These are phyloP conservation scores for Sylvicola cinctus DNA, from an alignment of 2,888 invertebrate species.

Conservation along the genomic window DNA sequence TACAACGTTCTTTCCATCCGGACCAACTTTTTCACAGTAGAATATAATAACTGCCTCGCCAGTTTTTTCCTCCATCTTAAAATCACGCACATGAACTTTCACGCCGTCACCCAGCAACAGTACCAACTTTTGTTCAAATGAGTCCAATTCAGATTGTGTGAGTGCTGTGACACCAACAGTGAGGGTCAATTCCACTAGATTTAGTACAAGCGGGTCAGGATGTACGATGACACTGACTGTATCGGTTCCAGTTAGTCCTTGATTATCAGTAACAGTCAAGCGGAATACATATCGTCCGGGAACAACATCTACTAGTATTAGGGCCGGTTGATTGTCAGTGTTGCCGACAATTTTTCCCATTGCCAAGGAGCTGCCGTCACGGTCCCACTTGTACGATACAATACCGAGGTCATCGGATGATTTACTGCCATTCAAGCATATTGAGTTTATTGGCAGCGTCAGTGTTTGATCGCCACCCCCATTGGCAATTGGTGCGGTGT, in stretches of 20 bases:
- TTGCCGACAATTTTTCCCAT: conserved; percentile 61
- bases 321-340: conserved; percentile 54
- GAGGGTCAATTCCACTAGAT: conserved; percentile 63
- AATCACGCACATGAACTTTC: conserved; percentile 35
- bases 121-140: conserved; percentile 58
- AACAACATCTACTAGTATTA: conserved; percentile 66
- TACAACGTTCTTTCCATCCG: conserved; percentile 17
- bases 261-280: conserved; percentile 75
- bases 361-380: conserved; percentile 57
- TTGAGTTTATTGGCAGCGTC: conserved; percentile 49
- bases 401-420: conserved; percentile 78
- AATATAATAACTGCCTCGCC: conserved; percentile 45
- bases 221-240: conserved; percentile 70
- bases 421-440: conserved; percentile 63
- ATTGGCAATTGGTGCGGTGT: conserved; percentile 71
- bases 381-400: conserved; percentile 63
- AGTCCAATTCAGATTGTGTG: conserved; percentile 38
- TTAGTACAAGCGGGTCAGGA: conserved; percentile 47
- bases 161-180: conserved; percentile 50
- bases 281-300: conserved; percentile 76
- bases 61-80: conserved; percentile 36
- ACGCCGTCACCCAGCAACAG: conserved; percentile 56
- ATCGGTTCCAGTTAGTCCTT: conserved; percentile 64
- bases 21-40: conserved; percentile 34
- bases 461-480: conserved; percentile 71